Percentiles rank a stretch among this genome's conserved stretches.
Evolutionary conservation across 2,797 vertebrate genomes (phyloP).

Genomic region (Hemitrygon akajei): DNA sequence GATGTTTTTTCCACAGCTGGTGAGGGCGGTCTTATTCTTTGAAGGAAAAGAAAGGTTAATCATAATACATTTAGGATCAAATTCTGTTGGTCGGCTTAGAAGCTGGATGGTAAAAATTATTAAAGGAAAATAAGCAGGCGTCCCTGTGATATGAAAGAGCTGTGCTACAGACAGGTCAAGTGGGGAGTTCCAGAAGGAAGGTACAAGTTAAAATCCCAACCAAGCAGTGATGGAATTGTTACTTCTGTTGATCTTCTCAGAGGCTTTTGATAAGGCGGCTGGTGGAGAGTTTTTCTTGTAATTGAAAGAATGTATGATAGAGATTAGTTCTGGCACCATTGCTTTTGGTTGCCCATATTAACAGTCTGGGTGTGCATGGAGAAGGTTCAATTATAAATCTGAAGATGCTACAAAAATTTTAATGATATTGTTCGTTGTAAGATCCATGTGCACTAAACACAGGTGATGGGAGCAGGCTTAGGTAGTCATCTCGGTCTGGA

Average conservation of each 20-base stretch:
- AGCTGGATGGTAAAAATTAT: constrained; percentile 2
- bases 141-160: background rate
- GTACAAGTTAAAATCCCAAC: background rate
- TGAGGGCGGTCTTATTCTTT: background rate
- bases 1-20: background rate
- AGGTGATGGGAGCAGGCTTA: too few species aligned
- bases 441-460: too few species aligned
- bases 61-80: constrained; percentile 2
- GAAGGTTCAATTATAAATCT: too few species aligned
- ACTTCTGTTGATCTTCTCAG: background rate
- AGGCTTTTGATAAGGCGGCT: background rate
- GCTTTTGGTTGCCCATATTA: too few species aligned
- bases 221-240: background rate
- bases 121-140: background rate
- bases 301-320: too few species aligned
- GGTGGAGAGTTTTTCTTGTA: too few species aligned
- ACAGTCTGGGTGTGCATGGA: too few species aligned
- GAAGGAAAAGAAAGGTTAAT: background rate
- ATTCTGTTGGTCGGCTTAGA: background rate
- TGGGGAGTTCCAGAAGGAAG: background rate
- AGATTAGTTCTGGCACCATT: too few species aligned
- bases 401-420: too few species aligned
- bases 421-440: too few species aligned
- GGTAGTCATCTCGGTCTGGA: too few species aligned
- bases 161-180: background rate